Evolutionary conservation across 2,113 vertebrate species (phyloP), one percentile per base, ranked within the genome.

Genomic region (Megaceryle maxima): DNA sequence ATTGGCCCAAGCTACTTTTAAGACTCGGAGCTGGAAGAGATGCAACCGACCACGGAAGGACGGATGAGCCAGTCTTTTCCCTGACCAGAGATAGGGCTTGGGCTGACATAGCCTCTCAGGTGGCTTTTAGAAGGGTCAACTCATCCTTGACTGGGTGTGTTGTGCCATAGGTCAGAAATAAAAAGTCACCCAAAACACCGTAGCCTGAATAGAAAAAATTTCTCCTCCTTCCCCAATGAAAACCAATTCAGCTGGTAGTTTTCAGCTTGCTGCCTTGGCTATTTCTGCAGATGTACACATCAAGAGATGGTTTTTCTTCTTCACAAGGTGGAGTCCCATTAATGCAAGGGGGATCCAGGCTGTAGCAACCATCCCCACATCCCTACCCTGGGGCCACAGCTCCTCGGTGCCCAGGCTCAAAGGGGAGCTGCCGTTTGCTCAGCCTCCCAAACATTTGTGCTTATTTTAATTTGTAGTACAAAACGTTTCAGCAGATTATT

Each of bases 51-150:
- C 48, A 39, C 20, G 0, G 0, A 37, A 21, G 22, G 35, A 57
- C 0, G 2, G 11, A 3, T 22, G 20, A 57, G 13, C 25, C 0
- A 0, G 6, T 22, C 48, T 55, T 46, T 20, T 55, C 76, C 29
- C 37, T 39, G 12, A 22, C 8, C 57, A 19, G 37, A 41, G 12
- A 35, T 0, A 1, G 33, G 19, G 24, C 33, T 56, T 41, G 41
- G 33, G 13, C 28, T 51, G 41, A 35, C 1, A 1, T 11, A 48
- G 8, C 14, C 8, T 39, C 59, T 77, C 41, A 20, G 22, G 24
- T 62, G 31, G 33, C 31, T 72, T 67, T 85, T 51, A 43, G 48
- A 78, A 50, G 13, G 28, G 16, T 18, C 21, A 62, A 16, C 16
- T 24, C 70, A 55, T 64, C 46, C 55, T 66, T 13, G 37, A 10